Base-by-base conservation (phyloP, 1,140 invertebrate genomes). In the Drosophila varians region DNA sequence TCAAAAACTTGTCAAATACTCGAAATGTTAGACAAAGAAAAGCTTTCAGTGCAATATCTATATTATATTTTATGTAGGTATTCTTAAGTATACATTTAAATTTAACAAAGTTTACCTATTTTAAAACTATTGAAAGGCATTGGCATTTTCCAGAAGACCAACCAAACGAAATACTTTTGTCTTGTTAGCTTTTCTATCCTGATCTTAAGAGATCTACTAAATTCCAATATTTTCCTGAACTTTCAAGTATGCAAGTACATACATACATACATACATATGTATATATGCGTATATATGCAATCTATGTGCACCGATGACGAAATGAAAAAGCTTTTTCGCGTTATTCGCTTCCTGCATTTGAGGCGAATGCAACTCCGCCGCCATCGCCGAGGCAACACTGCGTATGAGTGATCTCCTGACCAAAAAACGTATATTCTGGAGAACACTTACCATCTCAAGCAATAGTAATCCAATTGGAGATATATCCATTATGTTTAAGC, bases 401-500 rank as follows among this genome's bases (percentile, higher is more conserved):
- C 82, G 82, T 87, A 86, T 82, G 82, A 86, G 82, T 64, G 77
- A 82, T 87, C 48, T 62, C 26, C 36, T 18, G 11, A 47, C 7
- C 31, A 38, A 26, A 54, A 70, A 42, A 7, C 23, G 28, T 54
- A 40, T 14, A 18, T 14, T 12, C 4, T 8, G 8, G 4, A 18
- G 3, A 5, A 2, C 16, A 73, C 82, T 87, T 42, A 87, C 82
- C 82, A 87, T 87, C 60, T 87, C 56, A 56, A 82, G 53, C 40
- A 71, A 48, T 56, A 82, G 56, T 87, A 87, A 87, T 87, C 82
- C 82, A 82, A 87, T 77, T 77, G 73, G 72, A 31, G 47, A 68
- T 65, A 68, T 88, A 87, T 87, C 82, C 82, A 87, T 87, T 75
- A 71, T 87, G 77, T 77, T 74, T 60, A 31, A 43, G 70, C 47